Percentiles rank a stretch among this genome's conserved stretches.
Evolutionary conservation across 2,113 vertebrate species (phyloP).

Genomic region (Hiodon tergisus): DNA sequence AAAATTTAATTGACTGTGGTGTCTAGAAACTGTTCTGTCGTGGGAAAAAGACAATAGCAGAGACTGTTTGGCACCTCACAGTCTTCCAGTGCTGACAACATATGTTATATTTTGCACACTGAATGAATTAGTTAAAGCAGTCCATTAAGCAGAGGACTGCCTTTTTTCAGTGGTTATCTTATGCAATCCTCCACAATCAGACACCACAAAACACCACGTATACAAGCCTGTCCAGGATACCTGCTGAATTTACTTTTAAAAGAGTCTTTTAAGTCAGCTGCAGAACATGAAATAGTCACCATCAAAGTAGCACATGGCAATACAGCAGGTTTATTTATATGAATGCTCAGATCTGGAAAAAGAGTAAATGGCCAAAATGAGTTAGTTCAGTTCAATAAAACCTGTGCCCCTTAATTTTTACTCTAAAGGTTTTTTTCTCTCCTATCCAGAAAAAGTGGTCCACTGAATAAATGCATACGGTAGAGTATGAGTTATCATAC

Average conservation of each 20-base stretch:
- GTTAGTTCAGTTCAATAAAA: background rate
- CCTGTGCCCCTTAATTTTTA: too few species aligned
- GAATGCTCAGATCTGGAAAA: slow-evolving; percentile 47
- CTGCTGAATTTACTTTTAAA: slow-evolving; percentile 43
- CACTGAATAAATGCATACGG: background rate
- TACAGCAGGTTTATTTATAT: slow-evolving; percentile 49
- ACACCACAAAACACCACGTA: background rate
- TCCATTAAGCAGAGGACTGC: slow-evolving; percentile 2
- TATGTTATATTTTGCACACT: slow-evolving; percentile 38
- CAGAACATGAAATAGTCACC: slow-evolving; percentile 56
- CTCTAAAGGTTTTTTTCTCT: too few species aligned
- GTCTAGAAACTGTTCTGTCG: too few species aligned
- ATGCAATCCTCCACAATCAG: background rate
- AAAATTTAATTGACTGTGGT: background rate
- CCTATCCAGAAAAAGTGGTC: too few species aligned
- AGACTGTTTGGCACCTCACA: slow-evolving; percentile 28
- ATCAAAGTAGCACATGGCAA: slow-evolving; percentile 38
- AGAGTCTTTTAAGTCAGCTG: slow-evolving; percentile 44
- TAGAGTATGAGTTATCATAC: too few species aligned
- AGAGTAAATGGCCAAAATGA: slow-evolving; percentile 37
- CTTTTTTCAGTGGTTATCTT: slow-evolving; percentile 4
- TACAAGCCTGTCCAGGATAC: slow-evolving; percentile 34
- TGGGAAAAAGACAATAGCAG: background rate
- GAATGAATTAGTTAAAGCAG: background rate
- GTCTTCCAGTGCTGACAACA: slow-evolving; percentile 31